A percentile compares a stretch with the other conserved stretches of the same genome.
These are phyloP conservation scores for Spodoptera exigua DNA, from an alignment of 2,888 invertebrate genomes.

Conservation along the genomic window DNA sequence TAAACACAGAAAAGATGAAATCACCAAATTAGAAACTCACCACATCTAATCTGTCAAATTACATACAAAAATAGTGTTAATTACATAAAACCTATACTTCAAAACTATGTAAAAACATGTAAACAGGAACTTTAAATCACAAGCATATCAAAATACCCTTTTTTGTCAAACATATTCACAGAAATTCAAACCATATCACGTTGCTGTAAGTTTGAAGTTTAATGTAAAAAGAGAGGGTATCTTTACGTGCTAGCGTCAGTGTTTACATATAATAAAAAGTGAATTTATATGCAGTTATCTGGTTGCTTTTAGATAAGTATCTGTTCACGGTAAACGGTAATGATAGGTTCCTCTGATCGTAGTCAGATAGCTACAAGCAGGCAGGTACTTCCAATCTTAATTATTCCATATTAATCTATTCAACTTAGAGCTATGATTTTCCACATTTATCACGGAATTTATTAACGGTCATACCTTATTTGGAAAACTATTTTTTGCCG, in stretches of 20 bases:
- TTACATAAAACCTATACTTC: conserved; percentile 21
- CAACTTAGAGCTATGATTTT: conserved; percentile 34
- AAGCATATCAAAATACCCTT: too few species aligned
- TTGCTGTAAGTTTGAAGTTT: too few species aligned
- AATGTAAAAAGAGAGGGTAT: too few species aligned
- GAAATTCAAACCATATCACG: too few species aligned
- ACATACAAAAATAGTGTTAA: conserved; percentile 8
- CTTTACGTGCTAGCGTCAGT: too few species aligned
- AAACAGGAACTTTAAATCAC: conserved; percentile 9
- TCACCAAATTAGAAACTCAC: too few species aligned
- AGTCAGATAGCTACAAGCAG: conserved; percentile 28
- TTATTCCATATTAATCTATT: conserved; percentile 24
- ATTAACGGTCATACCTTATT: conserved; percentile 17
- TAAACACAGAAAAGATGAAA: too few species aligned
- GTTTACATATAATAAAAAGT: conserved; percentile 16
- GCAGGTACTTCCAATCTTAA: conserved; percentile 42
- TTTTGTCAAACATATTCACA: too few species aligned
- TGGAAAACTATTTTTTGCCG: conserved; percentile 4
- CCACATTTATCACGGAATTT: conserved; percentile 31
- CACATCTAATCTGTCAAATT: conserved; percentile 1
- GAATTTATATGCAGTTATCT: conserved; percentile 40
- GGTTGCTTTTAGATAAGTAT: conserved; percentile 34
- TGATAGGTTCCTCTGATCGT: conserved; percentile 45
- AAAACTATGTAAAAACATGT: conserved; percentile 5
- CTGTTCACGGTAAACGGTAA: conserved; percentile 48